Percentiles rank a stretch among this genome's conserved stretches.
Evolutionary conservation across 2,797 vertebrate species (phyloP).

Genomic region (Sciurus vulgaris): DNA sequence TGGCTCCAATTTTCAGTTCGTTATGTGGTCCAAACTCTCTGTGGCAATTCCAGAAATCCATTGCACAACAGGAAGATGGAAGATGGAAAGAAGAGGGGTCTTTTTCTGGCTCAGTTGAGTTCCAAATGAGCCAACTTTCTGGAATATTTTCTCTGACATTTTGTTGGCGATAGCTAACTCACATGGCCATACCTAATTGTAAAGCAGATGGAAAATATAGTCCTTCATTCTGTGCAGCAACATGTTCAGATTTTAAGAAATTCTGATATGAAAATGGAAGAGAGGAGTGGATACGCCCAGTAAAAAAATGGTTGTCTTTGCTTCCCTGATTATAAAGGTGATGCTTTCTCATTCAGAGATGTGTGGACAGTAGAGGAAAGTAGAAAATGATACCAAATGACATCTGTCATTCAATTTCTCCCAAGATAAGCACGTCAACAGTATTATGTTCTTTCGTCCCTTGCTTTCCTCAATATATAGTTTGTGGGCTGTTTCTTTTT

Average conservation of each 20-base stretch:
- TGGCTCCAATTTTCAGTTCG: background rate
- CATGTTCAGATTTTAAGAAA: background rate
- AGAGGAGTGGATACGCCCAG: background rate
- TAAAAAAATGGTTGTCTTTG: conserved; percentile 8
- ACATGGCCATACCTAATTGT: background rate
- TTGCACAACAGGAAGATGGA: background rate
- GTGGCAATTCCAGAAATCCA: background rate
- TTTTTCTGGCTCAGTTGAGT: background rate
- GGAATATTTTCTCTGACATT: background rate
- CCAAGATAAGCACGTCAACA: background rate
- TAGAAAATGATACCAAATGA: background rate
- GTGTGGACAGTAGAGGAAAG: background rate
- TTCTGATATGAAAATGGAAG: background rate
- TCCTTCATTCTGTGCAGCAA: background rate
- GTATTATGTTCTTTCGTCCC: background rate
- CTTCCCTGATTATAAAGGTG: background rate
- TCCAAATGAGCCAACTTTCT: conserved; percentile 2
- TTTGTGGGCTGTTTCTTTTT: background rate
- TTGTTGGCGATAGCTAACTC: background rate
- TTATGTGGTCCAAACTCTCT: background rate
- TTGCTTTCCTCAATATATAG: background rate
- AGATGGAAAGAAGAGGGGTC: background rate
- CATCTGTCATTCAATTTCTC: background rate
- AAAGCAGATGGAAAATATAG: background rate
- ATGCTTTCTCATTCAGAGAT: background rate